Evolutionary conservation across 2,797 vertebrate species (phyloP).

Genomic region (Mycteria americana): DNA sequence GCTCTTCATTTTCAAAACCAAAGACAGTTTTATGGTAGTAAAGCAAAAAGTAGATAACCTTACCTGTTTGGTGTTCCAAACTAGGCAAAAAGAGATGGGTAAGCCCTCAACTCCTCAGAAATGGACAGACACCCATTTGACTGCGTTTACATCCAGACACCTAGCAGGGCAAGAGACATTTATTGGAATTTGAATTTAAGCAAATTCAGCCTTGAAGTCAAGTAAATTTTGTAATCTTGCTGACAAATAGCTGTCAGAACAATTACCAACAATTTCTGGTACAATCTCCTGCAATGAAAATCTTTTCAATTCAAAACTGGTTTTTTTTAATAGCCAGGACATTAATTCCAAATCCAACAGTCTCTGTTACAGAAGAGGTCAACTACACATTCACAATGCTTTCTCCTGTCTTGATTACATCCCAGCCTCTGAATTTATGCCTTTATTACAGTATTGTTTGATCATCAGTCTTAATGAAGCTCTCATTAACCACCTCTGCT

Average conservation of each 20-base stretch:
- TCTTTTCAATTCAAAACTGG: background rate
- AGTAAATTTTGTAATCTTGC: background rate
- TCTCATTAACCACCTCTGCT: constrained; percentile 39
- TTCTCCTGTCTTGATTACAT: background rate
- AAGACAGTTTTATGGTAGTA: background rate
- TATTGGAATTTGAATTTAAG: background rate
- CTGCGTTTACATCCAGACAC: background rate
- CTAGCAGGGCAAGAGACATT: background rate
- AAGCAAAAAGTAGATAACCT: background rate
- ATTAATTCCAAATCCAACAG: background rate
- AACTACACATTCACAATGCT: background rate
- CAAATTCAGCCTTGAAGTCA: background rate
- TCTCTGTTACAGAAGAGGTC: background rate
- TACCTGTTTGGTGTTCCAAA: background rate
- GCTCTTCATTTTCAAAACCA: background rate
- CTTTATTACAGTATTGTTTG: constrained; percentile 29
- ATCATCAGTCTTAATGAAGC: constrained; percentile 45
- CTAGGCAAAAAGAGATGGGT: background rate
- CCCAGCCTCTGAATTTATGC: background rate
- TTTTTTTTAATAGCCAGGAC: background rate
- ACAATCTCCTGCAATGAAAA: background rate
- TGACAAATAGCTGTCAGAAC: background rate
- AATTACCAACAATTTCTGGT: background rate
- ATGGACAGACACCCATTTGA: background rate
- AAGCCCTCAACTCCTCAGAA: background rate